A percentile compares a stretch with the other conserved stretches of the same genome.
These are phyloP conservation scores for Nezara viridula DNA, from an alignment of 2,888 invertebrate genomes.

Conservation along the genomic window DNA sequence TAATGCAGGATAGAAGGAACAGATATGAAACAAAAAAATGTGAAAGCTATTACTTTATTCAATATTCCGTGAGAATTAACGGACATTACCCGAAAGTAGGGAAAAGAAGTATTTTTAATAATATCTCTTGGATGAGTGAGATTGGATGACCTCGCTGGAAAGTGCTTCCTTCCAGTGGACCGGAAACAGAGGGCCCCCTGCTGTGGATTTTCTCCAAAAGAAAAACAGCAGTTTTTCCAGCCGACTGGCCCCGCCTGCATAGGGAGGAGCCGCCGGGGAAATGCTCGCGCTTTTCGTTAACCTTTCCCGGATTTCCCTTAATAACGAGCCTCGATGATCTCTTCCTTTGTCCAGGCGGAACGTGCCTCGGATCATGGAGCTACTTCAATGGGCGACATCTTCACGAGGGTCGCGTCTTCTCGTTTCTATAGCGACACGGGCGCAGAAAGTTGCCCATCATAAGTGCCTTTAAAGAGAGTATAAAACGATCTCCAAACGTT, in stretches of 20 bases:
- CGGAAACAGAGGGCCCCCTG: neutral
- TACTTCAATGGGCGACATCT: neutral
- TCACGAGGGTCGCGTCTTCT: neutral
- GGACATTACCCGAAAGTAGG: neutral
- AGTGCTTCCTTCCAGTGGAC: neutral
- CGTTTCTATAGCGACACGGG: neutral
- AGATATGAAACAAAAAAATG: neutral
- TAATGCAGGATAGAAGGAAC: neutral
- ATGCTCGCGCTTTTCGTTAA: neutral
- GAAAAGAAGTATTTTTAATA: neutral
- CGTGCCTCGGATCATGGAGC: neutral
- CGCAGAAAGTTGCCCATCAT: too few species aligned
- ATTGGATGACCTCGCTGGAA: neutral
- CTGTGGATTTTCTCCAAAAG: neutral
- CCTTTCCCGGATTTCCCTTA: neutral
- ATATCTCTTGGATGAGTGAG: neutral
- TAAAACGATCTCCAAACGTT: neutral
- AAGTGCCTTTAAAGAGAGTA: neutral
- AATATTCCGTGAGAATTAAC: neutral
- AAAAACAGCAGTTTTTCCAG: neutral
- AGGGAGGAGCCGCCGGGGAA: neutral
- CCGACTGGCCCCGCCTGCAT: neutral
- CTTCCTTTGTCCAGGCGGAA: neutral
- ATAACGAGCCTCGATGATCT: neutral
- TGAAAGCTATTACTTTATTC: neutral